Evolutionary conservation across 2,888 invertebrate genomes (phyloP), one percentile per base, ranked within the genome.

Genomic region (Drosophila recens): DNA sequence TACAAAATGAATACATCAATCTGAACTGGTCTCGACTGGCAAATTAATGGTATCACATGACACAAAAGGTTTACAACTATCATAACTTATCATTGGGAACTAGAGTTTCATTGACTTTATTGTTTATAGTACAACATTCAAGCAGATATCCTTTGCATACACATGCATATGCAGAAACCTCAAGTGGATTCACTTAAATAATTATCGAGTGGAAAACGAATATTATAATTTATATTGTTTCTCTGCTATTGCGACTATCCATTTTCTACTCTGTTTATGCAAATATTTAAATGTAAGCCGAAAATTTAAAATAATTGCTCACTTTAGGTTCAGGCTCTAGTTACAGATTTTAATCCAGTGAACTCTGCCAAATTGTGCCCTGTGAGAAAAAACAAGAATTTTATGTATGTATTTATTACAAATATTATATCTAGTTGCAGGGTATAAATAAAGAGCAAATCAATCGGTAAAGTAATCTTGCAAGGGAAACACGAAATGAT

Each of bases 1-100:
- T 43, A 42, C 46, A 59, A 49, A 64, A 71, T 62, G 23, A 64
- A 72, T 48, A 64, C 57, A 74, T 71, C 71, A 75, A 75, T 72
- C 36, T 5, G 30, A 17, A 43, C 4, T 45, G 45, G 15, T 30
- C 45, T 43, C 27, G 20, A 46, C 15, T 53, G 42, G 11, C 17
- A 42, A 58, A 66, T 62, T 59, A 23, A 62, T 65, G 46, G 38
- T 40, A 20, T 2, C 46, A 33, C 34, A 48, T 53, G 64, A 61
- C 20, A 52, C 52, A 57, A 61, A 43, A 40, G 45, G 27, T 46
- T 23, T 27, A 10, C 42, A 65, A 57, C 53, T 42, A 49, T 45
- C 40, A 30, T 51, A 40, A 53, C 13, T 36, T 58, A 20, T 9
- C 13, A 54, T 49, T 38, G 11, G 15, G 45, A 30, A 34, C 13